Base-by-base conservation (phyloP, 2,888 invertebrate genomes). In the Eudemis profundana region DNA sequence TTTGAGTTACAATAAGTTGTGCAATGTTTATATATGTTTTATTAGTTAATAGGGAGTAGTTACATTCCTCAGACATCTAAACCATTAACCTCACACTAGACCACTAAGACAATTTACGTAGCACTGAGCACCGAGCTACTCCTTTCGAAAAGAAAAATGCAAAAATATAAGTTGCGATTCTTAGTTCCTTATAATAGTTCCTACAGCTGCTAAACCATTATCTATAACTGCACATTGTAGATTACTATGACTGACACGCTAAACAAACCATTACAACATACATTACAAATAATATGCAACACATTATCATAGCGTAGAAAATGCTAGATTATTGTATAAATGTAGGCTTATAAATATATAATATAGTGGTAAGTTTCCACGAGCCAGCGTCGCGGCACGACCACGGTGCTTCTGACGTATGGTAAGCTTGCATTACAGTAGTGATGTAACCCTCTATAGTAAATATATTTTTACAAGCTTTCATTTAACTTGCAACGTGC, bases 341-440 rank as follows among this genome's bases (percentile, higher is more conserved):
- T 19, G 46, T 50, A 21, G 27, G 17, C 46, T 36, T 38, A 46
- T 54, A 62, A 62, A 62, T 40, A 53, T 27, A 47, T 27, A 40
- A 23, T 54, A 53, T 46, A 49, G 38, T 56, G 29, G 62, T 63
- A 63, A 49, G 56, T 63, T 63, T 63, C 62, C 62, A 63, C 47
- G 56, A 40, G 29, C 47, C 40, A 27, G 27, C 33, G 10, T 23
- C 50, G 50, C 4, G 36, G 21, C 54, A 53, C 38, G 62, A 69
- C 73, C 73, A 73, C 75, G 69, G 74, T 76, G 75, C 67, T 74
- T 77, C 77, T 78, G 74, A 77, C 74, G 70, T 73, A 72, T 72
- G 68, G 60, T 62, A 36, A 46, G 49, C 54, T 56, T 63, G 40
- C 21, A 53, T 61, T 53, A 61, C 40, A 21, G 2, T 54, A 63